These are phyloP conservation scores for Cololabis saira DNA, from an alignment of 2,113 vertebrate genomes.

Conservation along the genomic window DNA sequence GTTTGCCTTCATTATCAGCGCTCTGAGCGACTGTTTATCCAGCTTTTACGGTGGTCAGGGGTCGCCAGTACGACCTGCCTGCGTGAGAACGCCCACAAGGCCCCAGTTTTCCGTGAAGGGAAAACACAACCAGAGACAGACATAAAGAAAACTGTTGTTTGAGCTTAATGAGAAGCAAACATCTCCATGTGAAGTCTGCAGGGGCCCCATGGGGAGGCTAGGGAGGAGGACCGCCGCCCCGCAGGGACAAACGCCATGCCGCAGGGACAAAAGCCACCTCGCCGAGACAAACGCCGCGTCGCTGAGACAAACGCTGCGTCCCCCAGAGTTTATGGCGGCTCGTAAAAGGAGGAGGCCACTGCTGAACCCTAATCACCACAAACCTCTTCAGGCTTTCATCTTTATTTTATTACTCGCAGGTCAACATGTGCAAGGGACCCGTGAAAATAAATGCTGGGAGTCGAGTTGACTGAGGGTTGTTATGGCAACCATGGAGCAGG, in stretches of 20 bases:
- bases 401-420: background rate
- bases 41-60: background rate
- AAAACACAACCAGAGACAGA: background rate
- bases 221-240: too few species aligned
- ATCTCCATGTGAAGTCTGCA: background rate
- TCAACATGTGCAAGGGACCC: background rate
- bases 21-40: slow-evolving; percentile 5
- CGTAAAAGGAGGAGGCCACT: background rate
- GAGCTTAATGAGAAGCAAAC: slow-evolving; percentile 3
- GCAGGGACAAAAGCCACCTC: too few species aligned
- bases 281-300: too few species aligned
- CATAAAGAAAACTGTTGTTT: background rate
- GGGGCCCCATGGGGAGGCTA: background rate
- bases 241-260: too few species aligned
- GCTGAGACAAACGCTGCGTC: too few species aligned
- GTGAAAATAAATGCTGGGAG: background rate
- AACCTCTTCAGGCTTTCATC: background rate
- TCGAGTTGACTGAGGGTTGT: background rate
- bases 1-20: background rate
- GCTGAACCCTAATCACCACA: background rate
- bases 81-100: background rate
- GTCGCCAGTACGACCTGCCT: background rate
- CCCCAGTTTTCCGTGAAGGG: background rate
- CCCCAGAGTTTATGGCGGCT: background rate
- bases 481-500: background rate